Conservation (phyloP, 2,888 invertebrate species). For the Nemurella pictetii region DNA sequence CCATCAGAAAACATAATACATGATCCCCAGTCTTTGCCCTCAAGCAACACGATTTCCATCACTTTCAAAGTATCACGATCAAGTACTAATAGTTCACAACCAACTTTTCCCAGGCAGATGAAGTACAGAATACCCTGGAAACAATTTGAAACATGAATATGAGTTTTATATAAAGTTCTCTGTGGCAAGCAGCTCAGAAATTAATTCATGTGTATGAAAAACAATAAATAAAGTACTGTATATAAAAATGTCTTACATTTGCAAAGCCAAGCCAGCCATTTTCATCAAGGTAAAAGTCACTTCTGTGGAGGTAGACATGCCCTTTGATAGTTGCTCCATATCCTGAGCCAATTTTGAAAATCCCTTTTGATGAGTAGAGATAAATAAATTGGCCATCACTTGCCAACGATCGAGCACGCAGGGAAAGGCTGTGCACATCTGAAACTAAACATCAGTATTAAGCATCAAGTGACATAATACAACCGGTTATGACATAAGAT, state of each 20-base stretch:
- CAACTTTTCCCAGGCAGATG: constrained; percentile 60
- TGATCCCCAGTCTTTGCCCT: constrained; percentile 54
- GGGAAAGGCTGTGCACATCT: constrained; percentile 54
- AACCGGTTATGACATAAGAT: no score
- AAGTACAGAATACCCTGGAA: constrained; percentile 80
- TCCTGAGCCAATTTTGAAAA: constrained; percentile 93
- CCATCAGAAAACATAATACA: constrained; percentile 75
- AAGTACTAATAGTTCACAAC: constrained; percentile 59
- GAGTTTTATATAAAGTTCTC: no score
- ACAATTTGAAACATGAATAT: constrained; percentile 44
- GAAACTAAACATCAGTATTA: constrained; percentile 37
- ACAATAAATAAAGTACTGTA: no score
- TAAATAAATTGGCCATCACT: constrained; percentile 92
- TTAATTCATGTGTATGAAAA: no score
- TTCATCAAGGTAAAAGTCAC: constrained; percentile 79
- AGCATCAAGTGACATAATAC: neutral
- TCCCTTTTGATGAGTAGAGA: constrained; percentile 78
- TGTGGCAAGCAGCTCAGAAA: no score
- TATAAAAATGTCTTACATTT: constrained; percentile 63
- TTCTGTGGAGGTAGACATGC: constrained; percentile 82
- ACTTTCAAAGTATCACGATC: constrained; percentile 60
- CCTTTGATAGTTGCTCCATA: constrained; percentile 91
- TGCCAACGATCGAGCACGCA: constrained; percentile 67
- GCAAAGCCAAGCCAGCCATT: constrained; percentile 86
- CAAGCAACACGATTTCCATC: constrained; percentile 53